Evolutionary conservation across 2,797 vertebrate genomes (phyloP), one percentile per base, ranked within the genome.

Genomic region (Aselliscus stoliczkanus): DNA sequence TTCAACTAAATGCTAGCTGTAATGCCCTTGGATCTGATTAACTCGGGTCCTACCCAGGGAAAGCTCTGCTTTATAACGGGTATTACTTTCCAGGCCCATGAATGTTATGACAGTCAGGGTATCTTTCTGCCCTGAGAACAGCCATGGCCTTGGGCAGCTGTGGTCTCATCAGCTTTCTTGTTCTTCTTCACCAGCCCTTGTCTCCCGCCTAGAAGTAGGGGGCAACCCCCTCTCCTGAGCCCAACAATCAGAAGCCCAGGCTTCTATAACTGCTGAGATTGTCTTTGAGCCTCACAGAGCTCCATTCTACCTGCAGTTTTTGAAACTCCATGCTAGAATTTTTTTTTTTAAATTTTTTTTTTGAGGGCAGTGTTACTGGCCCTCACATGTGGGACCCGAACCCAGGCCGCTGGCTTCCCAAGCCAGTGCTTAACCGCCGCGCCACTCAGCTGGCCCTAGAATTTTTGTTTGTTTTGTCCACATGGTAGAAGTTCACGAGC

Each of bases 81-180:
- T 65, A 4, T 7, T 44, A n/a, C n/a, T 47, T 34, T n/a, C 86
- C 25, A 52, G 77, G 34, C 77, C 11, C 1, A 0, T 0, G 27
- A 14, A 0, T 14, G 25, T 1, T 10, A 2, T 62, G 62, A 50
- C 31, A 3, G 0, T 8, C 39, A 1, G 56, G 8, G 9, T 21
- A 0, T 64, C 44, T 73, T 5, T 42, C 54, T 52, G 1, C 18
- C 52, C 77, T 5, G 44, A 58, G 31, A 52, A 18, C 34, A 27
- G 52, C 60, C 31, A 11, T 21, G 23, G 14, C 42, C 42, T 64
- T 0, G 11, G n/a, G n/a, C 31, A 11, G 50, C 25, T 25, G 0
- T 44, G 34, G 44, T 64, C 75, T 89, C 47, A 0, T 9, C 14
- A 4, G 31, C 62, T 52, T 44, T 23, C 18, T 62, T 29, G 4